A percentile compares a stretch with the other conserved stretches of the same genome.
Evolutionary conservation across 2,888 invertebrate genomes (phyloP).

Genomic region (Pterostichus niger): DNA sequence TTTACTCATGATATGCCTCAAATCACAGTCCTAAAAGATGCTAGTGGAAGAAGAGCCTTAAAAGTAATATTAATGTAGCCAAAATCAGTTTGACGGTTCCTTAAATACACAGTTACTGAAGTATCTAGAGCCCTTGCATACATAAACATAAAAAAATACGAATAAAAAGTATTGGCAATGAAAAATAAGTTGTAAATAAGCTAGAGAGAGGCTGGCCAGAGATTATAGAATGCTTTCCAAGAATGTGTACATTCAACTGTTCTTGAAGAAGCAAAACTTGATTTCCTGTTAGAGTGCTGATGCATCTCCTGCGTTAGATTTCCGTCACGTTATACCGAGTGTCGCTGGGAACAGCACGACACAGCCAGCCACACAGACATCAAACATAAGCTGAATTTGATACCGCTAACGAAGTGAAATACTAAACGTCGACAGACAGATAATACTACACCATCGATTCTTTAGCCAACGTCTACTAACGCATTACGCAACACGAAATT

Average conservation of each 20-base stretch:
- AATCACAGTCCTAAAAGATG: too few species aligned
- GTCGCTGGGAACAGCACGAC: neutral
- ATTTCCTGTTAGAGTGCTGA: conserved; percentile 4
- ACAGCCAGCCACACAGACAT: neutral
- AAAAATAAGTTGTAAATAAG: neutral
- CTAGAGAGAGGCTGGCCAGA: neutral
- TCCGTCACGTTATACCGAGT: conserved; percentile 17
- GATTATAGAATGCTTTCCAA: neutral
- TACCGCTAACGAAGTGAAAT: conserved; percentile 36
- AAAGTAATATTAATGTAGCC: too few species aligned
- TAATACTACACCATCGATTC: conserved; percentile 26
- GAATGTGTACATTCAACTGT: conserved; percentile 2
- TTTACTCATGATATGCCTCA: too few species aligned
- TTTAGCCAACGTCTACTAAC: neutral
- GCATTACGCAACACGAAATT: conserved; percentile 23
- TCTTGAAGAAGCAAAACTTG: neutral
- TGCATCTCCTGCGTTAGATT: conserved; percentile 6
- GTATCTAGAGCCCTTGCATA: too few species aligned
- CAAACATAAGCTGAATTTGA: conserved; percentile 9
- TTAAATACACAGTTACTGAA: too few species aligned
- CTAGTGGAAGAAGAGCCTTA: too few species aligned
- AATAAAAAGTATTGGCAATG: too few species aligned
- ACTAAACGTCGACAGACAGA: conserved; percentile 17
- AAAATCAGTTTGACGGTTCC: too few species aligned
- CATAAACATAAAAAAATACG: too few species aligned